A percentile compares a stretch with the other conserved stretches of the same genome.
phyloP scores from a whole-genome alignment of 1,140 invertebrate species.

The Lucilia sericata region DNA sequence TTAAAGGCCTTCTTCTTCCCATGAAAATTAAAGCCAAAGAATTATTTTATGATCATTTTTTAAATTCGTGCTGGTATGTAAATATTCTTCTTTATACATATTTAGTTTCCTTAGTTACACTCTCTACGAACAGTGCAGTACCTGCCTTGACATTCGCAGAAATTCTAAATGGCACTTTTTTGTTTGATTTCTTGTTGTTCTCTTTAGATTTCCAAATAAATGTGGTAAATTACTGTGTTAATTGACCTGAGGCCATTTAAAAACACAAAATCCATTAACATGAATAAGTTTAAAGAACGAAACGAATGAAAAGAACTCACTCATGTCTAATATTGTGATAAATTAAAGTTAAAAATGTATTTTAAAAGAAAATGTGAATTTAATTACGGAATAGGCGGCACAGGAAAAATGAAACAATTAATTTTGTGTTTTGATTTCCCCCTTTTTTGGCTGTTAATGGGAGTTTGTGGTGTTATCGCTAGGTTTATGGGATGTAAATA shows the following conservation, averaged over 20 bases:
- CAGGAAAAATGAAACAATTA: not conserved
- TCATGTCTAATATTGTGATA: slow-evolving; percentile 7
- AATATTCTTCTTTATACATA: not conserved
- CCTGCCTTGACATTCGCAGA: no score
- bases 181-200: not conserved
- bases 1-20: not conserved
- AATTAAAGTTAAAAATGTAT: not conserved
- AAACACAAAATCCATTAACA: slow-evolving; percentile 12
- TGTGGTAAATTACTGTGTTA: slow-evolving; percentile 10
- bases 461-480: no score
- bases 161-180: no score
- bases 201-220: not conserved
- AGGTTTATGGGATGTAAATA: no score
- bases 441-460: no score
- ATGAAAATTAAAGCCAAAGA: not conserved
- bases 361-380: slow-evolving; percentile 17
- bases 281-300: not conserved
- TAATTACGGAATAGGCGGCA: slow-evolving; percentile 13
- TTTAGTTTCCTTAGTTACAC: no score
- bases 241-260: not conserved
- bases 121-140: no score
- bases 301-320: not conserved
- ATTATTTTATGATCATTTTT: not conserved
- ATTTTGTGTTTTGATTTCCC: not conserved
- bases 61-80: not conserved